These are phyloP conservation scores for Morpho helenor DNA, from an alignment of 2,888 invertebrate species.

Conservation along the genomic window DNA sequence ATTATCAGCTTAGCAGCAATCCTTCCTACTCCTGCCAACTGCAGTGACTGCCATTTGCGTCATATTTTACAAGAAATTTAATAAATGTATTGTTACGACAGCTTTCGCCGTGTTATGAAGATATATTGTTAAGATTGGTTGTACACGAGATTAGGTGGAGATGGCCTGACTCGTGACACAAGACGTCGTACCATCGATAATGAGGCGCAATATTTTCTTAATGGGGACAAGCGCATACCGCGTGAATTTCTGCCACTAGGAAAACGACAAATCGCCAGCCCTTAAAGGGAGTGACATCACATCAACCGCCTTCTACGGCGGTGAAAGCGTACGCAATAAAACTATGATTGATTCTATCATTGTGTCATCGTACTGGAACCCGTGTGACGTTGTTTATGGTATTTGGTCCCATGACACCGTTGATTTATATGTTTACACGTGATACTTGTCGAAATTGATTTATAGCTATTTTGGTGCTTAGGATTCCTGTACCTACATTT, in stretches of 20 bases:
- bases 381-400: slow-evolving; percentile 22
- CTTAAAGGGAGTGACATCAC: slow-evolving; percentile 50
- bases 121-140: background rate
- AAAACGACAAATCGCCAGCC: slow-evolving; percentile 47
- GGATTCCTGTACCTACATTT: too few relatives aligned
- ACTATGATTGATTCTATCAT: slow-evolving; percentile 50
- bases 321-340: slow-evolving; percentile 53
- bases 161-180: slow-evolving; percentile 21
- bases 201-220: slow-evolving; percentile 24
- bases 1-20: slow-evolving; percentile 9
- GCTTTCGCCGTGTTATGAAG: slow-evolving; percentile 14
- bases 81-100: slow-evolving; percentile 12
- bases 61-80: slow-evolving; percentile 16
- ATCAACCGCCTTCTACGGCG: slow-evolving; percentile 42
- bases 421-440: slow-evolving; percentile 18
- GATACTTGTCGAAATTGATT: background rate
- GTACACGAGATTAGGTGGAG: slow-evolving; percentile 16
- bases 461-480: too few relatives aligned
- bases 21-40: slow-evolving; percentile 14
- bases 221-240: slow-evolving; percentile 25
- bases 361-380: slow-evolving; percentile 27
- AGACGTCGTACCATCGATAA: slow-evolving; percentile 16
- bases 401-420: slow-evolving; percentile 15
- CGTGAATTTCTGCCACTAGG: slow-evolving; percentile 30
- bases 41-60: slow-evolving; percentile 11